Evolutionary conservation across 1,140 invertebrate genomes (phyloP).

Genomic region (Drosophila willistoni): DNA sequence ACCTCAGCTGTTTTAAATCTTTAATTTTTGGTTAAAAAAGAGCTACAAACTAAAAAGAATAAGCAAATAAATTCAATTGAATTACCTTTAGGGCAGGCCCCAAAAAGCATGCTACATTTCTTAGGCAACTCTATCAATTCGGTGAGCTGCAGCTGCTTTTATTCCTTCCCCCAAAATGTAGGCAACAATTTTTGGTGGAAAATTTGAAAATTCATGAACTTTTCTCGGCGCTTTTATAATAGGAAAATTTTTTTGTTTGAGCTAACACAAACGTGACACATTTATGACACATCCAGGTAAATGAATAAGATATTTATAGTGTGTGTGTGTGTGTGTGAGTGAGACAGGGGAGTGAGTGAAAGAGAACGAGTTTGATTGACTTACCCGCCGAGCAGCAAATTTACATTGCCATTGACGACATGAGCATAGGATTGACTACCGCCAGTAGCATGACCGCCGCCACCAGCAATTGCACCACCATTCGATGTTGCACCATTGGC

Average conservation of each 20-base stretch:
- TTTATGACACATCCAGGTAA: slow-evolving; percentile 4
- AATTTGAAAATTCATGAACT: slow-evolving; percentile 7
- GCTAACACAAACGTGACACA: slow-evolving; percentile 5
- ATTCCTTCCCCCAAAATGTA: neutral
- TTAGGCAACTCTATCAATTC: neutral
- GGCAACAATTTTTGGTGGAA: slow-evolving; percentile 8
- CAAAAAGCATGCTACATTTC: slow-evolving; percentile 6
- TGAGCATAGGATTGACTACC: slow-evolving; percentile 73
- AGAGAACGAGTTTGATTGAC: slow-evolving; percentile 29
- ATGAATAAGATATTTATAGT: slow-evolving; percentile 14
- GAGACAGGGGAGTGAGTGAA: neutral
- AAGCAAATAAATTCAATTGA: slow-evolving; percentile 11
- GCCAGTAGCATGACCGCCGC: slow-evolving; percentile 29
- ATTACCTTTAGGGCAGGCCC: neutral
- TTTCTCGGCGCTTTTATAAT: neutral
- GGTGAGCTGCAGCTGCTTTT: too few relatives aligned
- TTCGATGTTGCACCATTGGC: slow-evolving; percentile 32
- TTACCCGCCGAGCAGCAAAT: slow-evolving; percentile 87
- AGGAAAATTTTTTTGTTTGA: slow-evolving; percentile 2
- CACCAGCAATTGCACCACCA: slow-evolving; percentile 50
- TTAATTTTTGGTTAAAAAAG: too few relatives aligned
- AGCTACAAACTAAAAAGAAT: too few relatives aligned
- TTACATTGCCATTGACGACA: slow-evolving; percentile 85
- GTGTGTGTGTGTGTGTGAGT: slow-evolving; percentile 2
- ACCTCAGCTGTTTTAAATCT: too few relatives aligned